Base-by-base conservation (phyloP, 2,797 vertebrate genomes). In the Brotula barbata region DNA sequence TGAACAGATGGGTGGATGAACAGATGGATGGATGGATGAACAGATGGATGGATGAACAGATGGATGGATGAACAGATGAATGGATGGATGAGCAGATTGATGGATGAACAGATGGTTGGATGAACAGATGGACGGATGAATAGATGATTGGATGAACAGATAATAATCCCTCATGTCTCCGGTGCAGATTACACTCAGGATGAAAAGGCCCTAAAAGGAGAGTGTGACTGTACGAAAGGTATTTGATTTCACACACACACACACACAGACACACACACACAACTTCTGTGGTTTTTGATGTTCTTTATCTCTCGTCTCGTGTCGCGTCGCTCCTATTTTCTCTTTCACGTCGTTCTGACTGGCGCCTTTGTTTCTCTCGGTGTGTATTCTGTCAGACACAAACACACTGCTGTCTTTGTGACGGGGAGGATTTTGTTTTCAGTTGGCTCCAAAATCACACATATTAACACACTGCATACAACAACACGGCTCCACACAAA, bases 101-200 rank as follows among this genome's bases (percentile, higher is more conserved):
- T 37, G 42, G 21, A 23, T 12, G 31, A 12, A 37, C 14, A 3
- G 23, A 39, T 39, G 37, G n/a, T n/a, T n/a, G n/a, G n/a, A n/a
- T n/a, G n/a, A n/a, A n/a, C n/a, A n/a, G n/a, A n/a, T n/a, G n/a
- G n/a, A n/a, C n/a, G n/a, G n/a, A n/a, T n/a, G n/a, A n/a, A n/a
- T n/a, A n/a, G n/a, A n/a, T n/a, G n/a, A n/a, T n/a, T n/a, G n/a
- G n/a, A n/a, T n/a, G 34, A 36, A 28, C n/a, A n/a, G n/a, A n/a
- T n/a, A n/a, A n/a, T n/a, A n/a, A n/a, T n/a, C n/a, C n/a, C n/a
- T n/a, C n/a, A n/a, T n/a, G n/a, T n/a, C n/a, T n/a, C n/a, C n/a
- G n/a, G n/a, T n/a, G n/a, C n/a, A n/a, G n/a, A n/a, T n/a, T 96
- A 96, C 90, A 98, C 94, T 69, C 93, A 95, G 73, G 97, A 99